These are phyloP conservation scores for Anoplopoma fimbria DNA, from an alignment of 2,113 vertebrate species.

Conservation along the genomic window DNA sequence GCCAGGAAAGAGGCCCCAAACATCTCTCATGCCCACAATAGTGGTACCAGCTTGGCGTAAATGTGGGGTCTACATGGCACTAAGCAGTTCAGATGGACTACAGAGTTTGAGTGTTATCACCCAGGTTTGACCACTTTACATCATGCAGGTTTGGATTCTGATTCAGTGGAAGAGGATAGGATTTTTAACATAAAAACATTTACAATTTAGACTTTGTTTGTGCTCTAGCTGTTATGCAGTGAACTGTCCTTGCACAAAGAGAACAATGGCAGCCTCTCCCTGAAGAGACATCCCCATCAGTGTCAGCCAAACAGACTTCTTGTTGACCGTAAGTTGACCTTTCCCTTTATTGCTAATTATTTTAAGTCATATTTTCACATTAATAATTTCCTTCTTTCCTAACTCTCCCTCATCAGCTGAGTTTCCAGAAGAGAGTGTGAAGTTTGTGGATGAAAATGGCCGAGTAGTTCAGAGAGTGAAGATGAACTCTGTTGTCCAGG, in stretches of 20 bases:
- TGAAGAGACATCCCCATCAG: slow-evolving; percentile 83
- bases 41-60: slow-evolving; percentile 83
- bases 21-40: slow-evolving; percentile 86
- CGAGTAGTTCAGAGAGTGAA: slow-evolving; percentile 81
- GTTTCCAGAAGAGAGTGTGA: slow-evolving; percentile 83
- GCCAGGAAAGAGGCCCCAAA: slow-evolving; percentile 84
- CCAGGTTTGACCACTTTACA: slow-evolving; percentile 79
- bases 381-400: background rate
- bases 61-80: slow-evolving; percentile 88
- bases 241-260: slow-evolving; percentile 85
- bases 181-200: background rate
- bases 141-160: background rate
- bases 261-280: slow-evolving; percentile 86
- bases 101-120: slow-evolving; percentile 82
- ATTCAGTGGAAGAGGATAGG: background rate
- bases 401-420: slow-evolving; percentile 76
- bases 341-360: background rate
- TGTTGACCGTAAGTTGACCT: slow-evolving; percentile 85
- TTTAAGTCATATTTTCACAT: background rate
- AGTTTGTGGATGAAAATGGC: slow-evolving; percentile 74
- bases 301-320: slow-evolving; percentile 82
- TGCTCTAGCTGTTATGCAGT: slow-evolving; percentile 85
- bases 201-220: background rate
- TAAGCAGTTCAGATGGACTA: slow-evolving; percentile 85
- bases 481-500: slow-evolving; percentile 81